Conservation (phyloP, 2,888 invertebrate genomes). For the Liodrosophila aerea region DNA sequence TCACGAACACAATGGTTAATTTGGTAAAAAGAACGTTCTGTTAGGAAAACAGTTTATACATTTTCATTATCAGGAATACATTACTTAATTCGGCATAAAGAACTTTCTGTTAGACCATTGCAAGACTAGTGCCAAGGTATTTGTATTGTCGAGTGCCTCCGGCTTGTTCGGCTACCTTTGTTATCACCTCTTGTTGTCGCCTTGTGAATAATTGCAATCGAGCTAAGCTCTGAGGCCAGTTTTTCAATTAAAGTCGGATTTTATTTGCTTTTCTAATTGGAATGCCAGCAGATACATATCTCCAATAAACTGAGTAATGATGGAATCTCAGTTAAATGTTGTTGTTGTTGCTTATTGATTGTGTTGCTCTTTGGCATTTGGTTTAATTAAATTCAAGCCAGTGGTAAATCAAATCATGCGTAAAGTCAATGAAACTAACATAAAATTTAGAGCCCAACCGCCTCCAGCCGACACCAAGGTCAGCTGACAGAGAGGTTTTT, state of each 20-base stretch:
- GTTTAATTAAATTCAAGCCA: conserved; percentile 65
- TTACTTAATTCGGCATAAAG: no score
- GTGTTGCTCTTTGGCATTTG: conserved; percentile 39
- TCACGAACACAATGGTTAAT: no score
- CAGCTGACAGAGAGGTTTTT: conserved; percentile 3
- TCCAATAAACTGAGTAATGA: conserved; percentile 16
- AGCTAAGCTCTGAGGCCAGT: conserved; percentile 16
- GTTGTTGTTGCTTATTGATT: conserved; percentile 18
- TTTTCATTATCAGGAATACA: no score
- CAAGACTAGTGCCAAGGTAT: background rate
- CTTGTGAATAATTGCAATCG: conserved; percentile 7
- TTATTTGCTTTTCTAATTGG: conserved; percentile 69
- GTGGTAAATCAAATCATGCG: conserved; percentile 63
- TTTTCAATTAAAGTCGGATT: conserved; percentile 55
- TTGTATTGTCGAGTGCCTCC: background rate
- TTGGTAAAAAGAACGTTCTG: no score
- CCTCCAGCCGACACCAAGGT: background rate
- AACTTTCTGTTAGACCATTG: no score
- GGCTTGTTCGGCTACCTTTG: conserved; percentile 5
- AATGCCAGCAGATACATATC: conserved; percentile 43
- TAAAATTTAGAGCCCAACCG: conserved; percentile 42
- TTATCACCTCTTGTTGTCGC: conserved; percentile 8
- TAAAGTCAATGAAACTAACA: conserved; percentile 61
- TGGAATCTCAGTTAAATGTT: conserved; percentile 10
- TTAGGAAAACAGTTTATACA: no score